phyloP scores from a whole-genome alignment of 2,888 invertebrate genomes.

The Xanthorhoe designata region DNA sequence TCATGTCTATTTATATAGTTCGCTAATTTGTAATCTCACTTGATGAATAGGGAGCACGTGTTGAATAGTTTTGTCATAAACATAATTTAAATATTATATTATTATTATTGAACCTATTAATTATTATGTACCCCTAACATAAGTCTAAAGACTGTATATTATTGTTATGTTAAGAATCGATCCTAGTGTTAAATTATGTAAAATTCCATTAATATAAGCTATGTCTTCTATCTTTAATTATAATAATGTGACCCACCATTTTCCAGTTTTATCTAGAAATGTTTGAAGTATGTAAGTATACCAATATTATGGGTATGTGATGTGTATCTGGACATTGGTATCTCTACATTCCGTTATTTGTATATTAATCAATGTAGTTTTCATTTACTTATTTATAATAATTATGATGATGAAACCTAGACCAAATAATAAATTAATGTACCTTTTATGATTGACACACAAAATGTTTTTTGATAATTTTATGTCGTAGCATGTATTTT shows the following conservation, averaged over 20 bases:
- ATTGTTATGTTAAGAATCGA: constrained; percentile 67
- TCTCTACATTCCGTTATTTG: constrained; percentile 84
- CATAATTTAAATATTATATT: constrained; percentile 55
- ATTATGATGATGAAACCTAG: constrained; percentile 81
- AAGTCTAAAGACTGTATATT: constrained; percentile 86
- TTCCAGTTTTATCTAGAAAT: constrained; percentile 83
- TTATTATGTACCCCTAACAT: constrained; percentile 81
- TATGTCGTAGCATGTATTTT: constrained; percentile 73
- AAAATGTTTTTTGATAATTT: constrained; percentile 70
- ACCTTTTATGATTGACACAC: constrained; percentile 82
- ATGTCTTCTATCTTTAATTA: constrained; percentile 69
- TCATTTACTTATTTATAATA: constrained; percentile 75
- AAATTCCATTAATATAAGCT: constrained; percentile 76
- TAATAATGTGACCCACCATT: constrained; percentile 83
- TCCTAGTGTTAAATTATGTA: constrained; percentile 83
- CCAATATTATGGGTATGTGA: constrained; percentile 60
- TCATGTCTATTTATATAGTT: constrained; percentile 79
- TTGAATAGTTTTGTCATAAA: constrained; percentile 76
- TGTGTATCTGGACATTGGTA: constrained; percentile 74
- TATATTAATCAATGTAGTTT: constrained; percentile 77
- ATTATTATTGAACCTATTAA: constrained; percentile 70
- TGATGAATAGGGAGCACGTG: constrained; percentile 80
- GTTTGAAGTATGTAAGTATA: constrained; percentile 77
- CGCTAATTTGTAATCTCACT: constrained; percentile 82
- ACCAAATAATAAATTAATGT: constrained; percentile 86